A percentile compares a stretch with the other conserved stretches of the same genome.
phyloP scores from a whole-genome alignment of 2,888 invertebrate genomes.

The Pegoplata infirma region DNA sequence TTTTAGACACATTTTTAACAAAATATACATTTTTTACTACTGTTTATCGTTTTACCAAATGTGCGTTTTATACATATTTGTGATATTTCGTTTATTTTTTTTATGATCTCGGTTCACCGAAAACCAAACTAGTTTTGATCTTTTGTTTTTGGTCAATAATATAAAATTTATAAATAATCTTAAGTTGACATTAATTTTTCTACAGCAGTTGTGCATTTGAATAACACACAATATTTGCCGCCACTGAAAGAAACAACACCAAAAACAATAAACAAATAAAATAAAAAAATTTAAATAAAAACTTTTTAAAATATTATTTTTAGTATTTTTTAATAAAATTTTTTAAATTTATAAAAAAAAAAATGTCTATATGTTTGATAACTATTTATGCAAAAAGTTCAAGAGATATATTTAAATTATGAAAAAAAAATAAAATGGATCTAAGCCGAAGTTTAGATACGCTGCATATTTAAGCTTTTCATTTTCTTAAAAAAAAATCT shows the following conservation, averaged over 20 bases:
- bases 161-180: conserved; percentile 60
- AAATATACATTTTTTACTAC: background rate
- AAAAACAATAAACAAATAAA: background rate
- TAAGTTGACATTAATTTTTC: conserved; percentile 63
- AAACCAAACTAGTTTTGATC: conserved; percentile 58
- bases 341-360: no score
- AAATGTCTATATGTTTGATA: no score
- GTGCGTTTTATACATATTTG: conserved; percentile 27
- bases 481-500: no score
- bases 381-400: no score
- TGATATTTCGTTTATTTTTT: conserved; percentile 10
- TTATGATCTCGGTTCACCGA: conserved; percentile 23
- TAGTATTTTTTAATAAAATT: no score
- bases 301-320: no score
- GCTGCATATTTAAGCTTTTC: no score
- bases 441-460: no score
- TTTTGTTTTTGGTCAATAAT: conserved; percentile 59
- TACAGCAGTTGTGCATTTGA: conserved; percentile 58
- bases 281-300: no score
- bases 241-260: conserved; percentile 27
- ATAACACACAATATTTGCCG: conserved; percentile 70
- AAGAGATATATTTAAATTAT: no score
- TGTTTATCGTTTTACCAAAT: conserved; percentile 16
- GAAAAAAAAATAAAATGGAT: no score
- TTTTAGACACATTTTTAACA: no score